These are phyloP conservation scores for Clavelina lepadiformis DNA, from an alignment of 23 tunicate species.

Conservation along the genomic window DNA sequence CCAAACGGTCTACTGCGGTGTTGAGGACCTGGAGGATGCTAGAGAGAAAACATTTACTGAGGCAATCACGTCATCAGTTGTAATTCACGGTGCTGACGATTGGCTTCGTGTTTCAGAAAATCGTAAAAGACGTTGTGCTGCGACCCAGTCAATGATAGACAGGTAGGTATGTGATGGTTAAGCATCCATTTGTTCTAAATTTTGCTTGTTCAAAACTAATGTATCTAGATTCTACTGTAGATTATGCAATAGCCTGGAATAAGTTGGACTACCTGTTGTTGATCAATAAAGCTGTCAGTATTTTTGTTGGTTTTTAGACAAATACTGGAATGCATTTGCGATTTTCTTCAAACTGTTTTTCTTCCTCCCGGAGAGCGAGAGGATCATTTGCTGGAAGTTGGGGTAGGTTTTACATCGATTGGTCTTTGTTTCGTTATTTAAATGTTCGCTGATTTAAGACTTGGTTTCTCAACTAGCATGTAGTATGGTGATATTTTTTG, in stretches of 20 bases:
- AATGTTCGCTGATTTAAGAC: no score
- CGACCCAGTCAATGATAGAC: conserved; percentile 74
- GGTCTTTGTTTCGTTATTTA: no score
- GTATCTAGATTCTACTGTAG: no score
- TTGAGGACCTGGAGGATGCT: conserved; percentile 54
- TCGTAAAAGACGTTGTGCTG: conserved; percentile 20
- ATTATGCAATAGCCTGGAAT: no score
- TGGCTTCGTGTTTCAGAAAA: conserved; percentile 64
- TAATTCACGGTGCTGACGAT: conserved; percentile 77
- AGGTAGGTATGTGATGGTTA: conserved; percentile 41
- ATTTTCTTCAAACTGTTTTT: conserved; percentile 29
- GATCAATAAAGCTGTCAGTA: background rate
- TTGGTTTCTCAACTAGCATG: no score
- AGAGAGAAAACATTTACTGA: conserved; percentile 51
- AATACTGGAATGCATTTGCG: conserved; percentile 50
- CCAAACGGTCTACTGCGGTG: conserved; percentile 39
- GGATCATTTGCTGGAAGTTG: no score
- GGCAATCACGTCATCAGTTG: conserved; percentile 37
- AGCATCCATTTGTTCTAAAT: no score
- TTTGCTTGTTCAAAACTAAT: no score
- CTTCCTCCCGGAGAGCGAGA: conserved; percentile 1
- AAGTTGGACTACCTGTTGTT: background rate
- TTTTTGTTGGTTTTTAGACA: conserved; percentile 9
- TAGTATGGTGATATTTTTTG: no score
- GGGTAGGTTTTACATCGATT: no score